phyloP scores from a whole-genome alignment of 2,888 invertebrate genomes.

The Amphipyra tragopoginis region DNA sequence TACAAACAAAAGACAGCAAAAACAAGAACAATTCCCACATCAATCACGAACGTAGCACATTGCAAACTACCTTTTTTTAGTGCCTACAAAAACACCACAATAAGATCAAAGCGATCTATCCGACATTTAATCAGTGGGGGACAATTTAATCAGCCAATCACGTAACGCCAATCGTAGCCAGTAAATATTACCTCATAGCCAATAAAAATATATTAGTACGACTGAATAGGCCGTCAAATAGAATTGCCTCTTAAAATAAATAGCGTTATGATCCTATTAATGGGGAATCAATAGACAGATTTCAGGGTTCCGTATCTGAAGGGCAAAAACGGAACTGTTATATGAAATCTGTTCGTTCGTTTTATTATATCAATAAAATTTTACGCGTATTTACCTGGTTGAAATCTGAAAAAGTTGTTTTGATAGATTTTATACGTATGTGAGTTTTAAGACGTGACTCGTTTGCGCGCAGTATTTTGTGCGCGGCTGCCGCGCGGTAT shows the following conservation, averaged over 20 bases:
- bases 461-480: too few species aligned
- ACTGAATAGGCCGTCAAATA: conserved; percentile 39
- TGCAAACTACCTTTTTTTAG: conserved; percentile 40
- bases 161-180: conserved; percentile 29
- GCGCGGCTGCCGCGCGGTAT: too few species aligned
- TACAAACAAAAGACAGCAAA: too few species aligned
- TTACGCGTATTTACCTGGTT: too few species aligned
- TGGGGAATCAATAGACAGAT: conserved; percentile 16
- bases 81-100: conserved; percentile 32
- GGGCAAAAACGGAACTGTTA: not conserved
- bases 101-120: conserved; percentile 28
- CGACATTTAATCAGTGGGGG: conserved; percentile 50
- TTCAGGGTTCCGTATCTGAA: conserved; percentile 5
- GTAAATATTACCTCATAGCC: conserved; percentile 54
- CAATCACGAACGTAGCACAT: conserved; percentile 36
- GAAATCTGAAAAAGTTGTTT: too few species aligned
- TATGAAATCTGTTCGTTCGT: too few species aligned
- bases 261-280: conserved; percentile 30
- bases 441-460: too few species aligned
- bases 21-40: conserved; percentile 31
- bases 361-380: too few species aligned
- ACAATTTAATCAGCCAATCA: conserved; percentile 45
- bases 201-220: conserved; percentile 57
- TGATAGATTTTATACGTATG: too few species aligned
- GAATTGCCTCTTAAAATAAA: conserved; percentile 39